Base-by-base conservation (phyloP, 2,113 vertebrate genomes). In the Bujurquina vittata region DNA sequence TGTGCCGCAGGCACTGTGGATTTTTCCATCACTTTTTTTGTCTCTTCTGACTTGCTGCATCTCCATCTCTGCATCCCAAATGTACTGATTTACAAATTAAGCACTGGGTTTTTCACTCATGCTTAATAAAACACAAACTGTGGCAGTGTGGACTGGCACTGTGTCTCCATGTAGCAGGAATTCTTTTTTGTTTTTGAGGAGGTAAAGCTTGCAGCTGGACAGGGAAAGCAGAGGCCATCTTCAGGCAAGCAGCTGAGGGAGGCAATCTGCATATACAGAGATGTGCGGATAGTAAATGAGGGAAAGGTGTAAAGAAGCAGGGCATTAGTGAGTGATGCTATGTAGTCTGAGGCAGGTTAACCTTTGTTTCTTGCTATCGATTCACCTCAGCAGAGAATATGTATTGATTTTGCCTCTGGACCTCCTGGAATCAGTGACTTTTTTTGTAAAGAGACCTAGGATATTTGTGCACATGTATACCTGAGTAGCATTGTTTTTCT, bases 321-420 rank as follows among this genome's bases (percentile, higher is more conserved):
- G 80, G 35, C 52, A 58, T 22, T 8, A 49, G 37, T 35, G 75
- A 83, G 73, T 46, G 72, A 59, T 88, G 65, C 65, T n/a, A 84
- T 23, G 11, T 60, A 84, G 69, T 62, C 77, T 58, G 84, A 79
- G 69, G 67, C 75, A 80, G 82, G 85, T 89, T 92, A 93, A 91
- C 92, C 85, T 91, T 91, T 90, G 86, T 79, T 75, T 84, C 75
- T 82, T 3, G 17, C 63, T 73, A 92, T 94, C 73, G 92, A 94
- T 92, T 88, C 56, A 72, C 33, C 69, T 26, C 62, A 56, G 77
- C 56, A 58, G 82, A 90, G 72, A 89, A 84, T 87, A 67, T 23
- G 4, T 75, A 93, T 89, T 75, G 90, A 93, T 90, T 77, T 87
- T 59, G 67, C 67, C 58, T 9, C 8, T 15, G 56, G 55, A 78